Base-by-base conservation (phyloP, 2,888 invertebrate species). In the Orthonychiurus folsomi region DNA sequence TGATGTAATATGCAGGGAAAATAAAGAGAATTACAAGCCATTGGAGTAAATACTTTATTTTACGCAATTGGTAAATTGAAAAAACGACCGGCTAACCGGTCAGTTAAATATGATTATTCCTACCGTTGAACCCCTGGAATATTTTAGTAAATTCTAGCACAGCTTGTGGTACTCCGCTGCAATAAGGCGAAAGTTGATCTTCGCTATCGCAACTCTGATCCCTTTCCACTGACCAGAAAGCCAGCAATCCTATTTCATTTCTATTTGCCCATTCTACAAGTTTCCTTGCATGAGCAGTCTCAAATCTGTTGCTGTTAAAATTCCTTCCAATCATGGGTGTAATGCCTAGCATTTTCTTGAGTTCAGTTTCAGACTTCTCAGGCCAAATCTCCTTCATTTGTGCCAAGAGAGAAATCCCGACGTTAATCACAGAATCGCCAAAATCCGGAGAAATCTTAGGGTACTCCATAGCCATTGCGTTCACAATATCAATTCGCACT, bases 311-410 rank as follows among this genome's bases (percentile, higher is more conserved):
- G 1, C 70, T 69, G 50, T 67, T 69, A 50, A 64, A 70, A 25
- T 70, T 70, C 25, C 68, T 58, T 24, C 69, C 69, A 20, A 69
- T 37, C 70, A 72, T 70, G 9, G 72, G 72, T 1, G 72, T 70
- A 2, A 66, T 66, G 2, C 69, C 68, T 3, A 72, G 56, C 70
- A 72, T 72, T 26, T 61, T 55, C 37, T 60, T 65, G n/a, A 67
- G 52, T 48, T 68, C 64, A 0, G 56, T 48, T 2, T 66, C 63
- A 1, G 64, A 60, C 26, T 66, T 68, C 55, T 64, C 65, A 25
- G 68, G 66, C 64, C 64, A 68, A 47, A 68, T 63, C 25, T 53
- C 62, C 26, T 63, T 61, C 56, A 68, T 61, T 59, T 68, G 68
- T 18, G 61, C 25, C 1, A 66, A 27, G 2, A 65, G 61, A 12